Evolutionary conservation across 2,113 vertebrate genomes (phyloP).

Genomic region (Rissa tridactyla): DNA sequence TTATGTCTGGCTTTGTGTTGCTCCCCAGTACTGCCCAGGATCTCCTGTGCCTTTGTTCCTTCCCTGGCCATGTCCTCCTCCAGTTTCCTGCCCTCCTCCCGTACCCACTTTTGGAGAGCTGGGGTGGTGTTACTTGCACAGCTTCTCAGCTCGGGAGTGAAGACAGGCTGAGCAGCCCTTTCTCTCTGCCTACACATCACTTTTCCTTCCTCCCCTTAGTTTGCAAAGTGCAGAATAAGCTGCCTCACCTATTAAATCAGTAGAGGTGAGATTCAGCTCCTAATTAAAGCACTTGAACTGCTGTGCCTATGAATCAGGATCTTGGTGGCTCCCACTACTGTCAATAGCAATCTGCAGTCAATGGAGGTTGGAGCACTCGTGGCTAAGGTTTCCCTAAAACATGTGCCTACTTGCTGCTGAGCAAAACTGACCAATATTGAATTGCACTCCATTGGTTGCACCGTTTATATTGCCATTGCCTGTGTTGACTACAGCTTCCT

Average conservation of each 20-base stretch:
- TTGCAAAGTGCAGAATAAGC: not conserved
- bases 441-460: not conserved
- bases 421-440: not conserved
- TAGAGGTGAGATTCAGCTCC: not conserved
- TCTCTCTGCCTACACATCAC: accelerated
- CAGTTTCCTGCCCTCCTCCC: not conserved
- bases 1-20: not conserved
- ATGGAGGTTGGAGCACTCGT: not conserved
- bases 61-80: not conserved
- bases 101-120: not conserved
- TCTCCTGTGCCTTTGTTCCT: not conserved
- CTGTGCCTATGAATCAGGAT: accelerated
- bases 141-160: not conserved
- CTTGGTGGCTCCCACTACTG: not conserved
- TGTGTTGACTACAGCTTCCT: not conserved
- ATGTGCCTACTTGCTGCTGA: not conserved
- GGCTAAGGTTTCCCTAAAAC: not conserved
- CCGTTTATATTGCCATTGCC: not conserved
- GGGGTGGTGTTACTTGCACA: no score
- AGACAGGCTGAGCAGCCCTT: not conserved
- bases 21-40: not conserved
- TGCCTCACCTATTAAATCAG: not conserved
- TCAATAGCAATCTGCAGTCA: not conserved
- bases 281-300: not conserved
- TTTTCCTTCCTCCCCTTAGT: not conserved